These are phyloP conservation scores for Shargacucullia verbasci DNA, from an alignment of 2,888 invertebrate genomes.

Conservation along the genomic window DNA sequence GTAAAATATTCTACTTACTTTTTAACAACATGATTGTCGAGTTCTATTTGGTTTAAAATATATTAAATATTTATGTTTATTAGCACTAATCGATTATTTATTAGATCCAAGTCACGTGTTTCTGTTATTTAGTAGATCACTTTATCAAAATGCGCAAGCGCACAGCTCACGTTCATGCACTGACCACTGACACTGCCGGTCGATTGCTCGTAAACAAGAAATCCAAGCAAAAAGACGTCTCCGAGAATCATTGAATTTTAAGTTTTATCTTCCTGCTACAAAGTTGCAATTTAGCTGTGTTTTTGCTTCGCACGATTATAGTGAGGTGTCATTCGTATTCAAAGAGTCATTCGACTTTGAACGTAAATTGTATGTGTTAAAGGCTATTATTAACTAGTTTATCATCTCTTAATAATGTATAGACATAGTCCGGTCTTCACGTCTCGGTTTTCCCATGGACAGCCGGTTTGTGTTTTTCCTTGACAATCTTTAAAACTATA, in stretches of 20 bases:
- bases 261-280: constrained; percentile 12
- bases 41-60: not conserved
- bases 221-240: constrained; percentile 9
- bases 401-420: not conserved
- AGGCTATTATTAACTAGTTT: constrained; percentile 11
- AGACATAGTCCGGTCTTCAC: constrained; percentile 13
- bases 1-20: constrained; percentile 43
- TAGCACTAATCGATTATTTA: constrained; percentile 4
- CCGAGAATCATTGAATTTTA: constrained; percentile 15
- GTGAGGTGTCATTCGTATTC: not conserved
- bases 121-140: constrained; percentile 33
- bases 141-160: constrained; percentile 22
- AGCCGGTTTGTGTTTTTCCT: constrained; percentile 55
- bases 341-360: constrained; percentile 29
- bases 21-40: constrained; percentile 37
- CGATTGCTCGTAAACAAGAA: constrained; percentile 64
- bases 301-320: not conserved
- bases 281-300: constrained; percentile 28
- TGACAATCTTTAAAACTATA: constrained; percentile 22
- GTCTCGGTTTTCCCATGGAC: constrained; percentile 54
- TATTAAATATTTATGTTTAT: constrained; percentile 6
- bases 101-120: constrained; percentile 15
- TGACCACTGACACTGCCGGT: constrained; percentile 37
- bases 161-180: constrained; percentile 45
- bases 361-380: constrained; percentile 10